A percentile compares a stretch with the other conserved stretches of the same genome.
Evolutionary conservation across 1,140 invertebrate species (phyloP).

Genomic region (Grapholita molesta): DNA sequence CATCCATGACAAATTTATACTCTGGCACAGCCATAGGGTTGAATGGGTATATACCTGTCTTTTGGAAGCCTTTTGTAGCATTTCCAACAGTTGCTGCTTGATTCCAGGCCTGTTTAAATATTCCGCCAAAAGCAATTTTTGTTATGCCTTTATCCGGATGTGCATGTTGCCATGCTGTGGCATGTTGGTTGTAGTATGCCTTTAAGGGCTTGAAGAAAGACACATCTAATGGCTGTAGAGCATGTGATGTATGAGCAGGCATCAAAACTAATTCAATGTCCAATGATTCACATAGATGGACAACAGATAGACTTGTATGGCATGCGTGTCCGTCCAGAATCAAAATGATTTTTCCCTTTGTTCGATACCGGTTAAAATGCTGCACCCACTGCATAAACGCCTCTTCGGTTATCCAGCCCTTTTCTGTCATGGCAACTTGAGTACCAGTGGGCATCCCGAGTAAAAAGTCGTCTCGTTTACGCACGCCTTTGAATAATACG

Average conservation of each 20-base stretch:
- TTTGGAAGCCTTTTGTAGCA: constrained; percentile 41
- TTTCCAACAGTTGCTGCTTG: constrained; percentile 46
- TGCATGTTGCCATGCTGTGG: constrained; percentile 22
- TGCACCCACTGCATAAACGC: no score
- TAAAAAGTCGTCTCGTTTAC: no score
- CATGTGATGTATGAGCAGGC: constrained; percentile 20
- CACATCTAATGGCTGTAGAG: constrained; percentile 22
- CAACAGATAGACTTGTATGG: no score
- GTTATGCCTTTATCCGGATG: constrained; percentile 18
- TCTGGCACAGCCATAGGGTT: constrained; percentile 26
- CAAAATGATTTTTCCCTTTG: no score
- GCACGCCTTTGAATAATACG: no score
- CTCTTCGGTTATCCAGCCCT: no score
- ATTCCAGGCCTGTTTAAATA: constrained; percentile 41
- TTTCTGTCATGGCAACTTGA: no score
- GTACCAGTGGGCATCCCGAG: no score
- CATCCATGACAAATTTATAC: constrained; percentile 21
- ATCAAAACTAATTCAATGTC: constrained; percentile 19
- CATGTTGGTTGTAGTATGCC: constrained; percentile 22
- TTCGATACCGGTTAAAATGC: no score
- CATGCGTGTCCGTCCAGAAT: no score
- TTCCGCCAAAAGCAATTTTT: constrained; percentile 24
- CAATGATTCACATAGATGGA: no score
- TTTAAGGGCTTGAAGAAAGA: constrained; percentile 20
- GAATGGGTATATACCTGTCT: constrained; percentile 37